Percentiles rank a stretch among this genome's conserved stretches.
Conservation (phyloP, 2,113 vertebrate species). For the Oxyura jamaicensis region DNA sequence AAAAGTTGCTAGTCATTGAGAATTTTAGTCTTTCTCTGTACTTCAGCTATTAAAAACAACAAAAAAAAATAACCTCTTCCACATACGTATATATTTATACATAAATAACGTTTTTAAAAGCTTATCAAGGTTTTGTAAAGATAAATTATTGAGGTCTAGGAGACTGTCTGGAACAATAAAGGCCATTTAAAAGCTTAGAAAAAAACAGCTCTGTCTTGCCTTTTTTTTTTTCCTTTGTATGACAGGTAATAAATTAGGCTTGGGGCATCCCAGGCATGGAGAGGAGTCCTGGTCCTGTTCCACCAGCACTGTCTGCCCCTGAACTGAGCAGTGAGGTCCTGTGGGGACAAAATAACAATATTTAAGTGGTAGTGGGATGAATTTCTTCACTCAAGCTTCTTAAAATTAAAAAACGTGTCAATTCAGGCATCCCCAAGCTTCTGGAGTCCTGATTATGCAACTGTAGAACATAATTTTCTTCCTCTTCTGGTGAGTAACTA, state of each 20-base stretch:
- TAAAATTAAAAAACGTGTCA: conserved; percentile 7
- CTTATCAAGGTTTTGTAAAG: neutral
- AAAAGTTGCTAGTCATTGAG: neutral
- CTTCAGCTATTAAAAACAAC: neutral
- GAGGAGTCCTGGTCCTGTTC: neutral
- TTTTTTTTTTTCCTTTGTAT: neutral
- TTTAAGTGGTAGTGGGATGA: neutral
- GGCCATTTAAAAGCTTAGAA: neutral
- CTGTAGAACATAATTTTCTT: neutral
- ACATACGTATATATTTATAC: too few relatives aligned
- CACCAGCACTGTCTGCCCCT: neutral
- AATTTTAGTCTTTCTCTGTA: neutral
- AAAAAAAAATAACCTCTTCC: neutral
- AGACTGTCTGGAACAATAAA: neutral
- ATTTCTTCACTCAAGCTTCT: neutral
- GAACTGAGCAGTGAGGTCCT: neutral
- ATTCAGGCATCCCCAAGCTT: neutral
- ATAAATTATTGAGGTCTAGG: neutral
- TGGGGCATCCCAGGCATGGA: neutral
- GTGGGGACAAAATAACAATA: neutral
- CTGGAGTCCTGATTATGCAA: neutral
- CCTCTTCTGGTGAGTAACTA: neutral
- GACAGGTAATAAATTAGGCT: neutral
- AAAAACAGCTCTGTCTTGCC: neutral
- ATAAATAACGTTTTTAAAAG: too few relatives aligned